phyloP scores from a whole-genome alignment of 1,140 invertebrate species.

The Heliconius congener region DNA sequence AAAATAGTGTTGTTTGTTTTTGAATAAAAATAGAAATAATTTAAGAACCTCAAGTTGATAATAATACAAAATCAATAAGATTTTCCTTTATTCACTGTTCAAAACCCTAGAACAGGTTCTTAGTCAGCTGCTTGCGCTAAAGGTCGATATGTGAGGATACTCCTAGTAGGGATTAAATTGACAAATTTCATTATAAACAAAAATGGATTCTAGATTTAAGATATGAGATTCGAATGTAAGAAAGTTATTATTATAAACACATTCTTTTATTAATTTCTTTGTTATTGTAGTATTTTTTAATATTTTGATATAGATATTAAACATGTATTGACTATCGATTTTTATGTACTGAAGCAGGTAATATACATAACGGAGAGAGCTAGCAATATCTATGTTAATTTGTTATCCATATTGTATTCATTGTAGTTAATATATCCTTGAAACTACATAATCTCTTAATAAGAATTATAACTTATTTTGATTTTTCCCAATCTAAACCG shows the following conservation, averaged over 20 bases:
- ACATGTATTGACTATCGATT: no score
- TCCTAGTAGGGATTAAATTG: neutral
- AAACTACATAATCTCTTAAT: no score
- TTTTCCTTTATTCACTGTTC: neutral
- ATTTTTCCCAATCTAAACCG: neutral
- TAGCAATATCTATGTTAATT: no score
- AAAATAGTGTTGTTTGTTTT: neutral
- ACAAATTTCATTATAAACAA: neutral
- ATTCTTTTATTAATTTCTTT: neutral
- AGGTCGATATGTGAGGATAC: constrained; percentile 1
- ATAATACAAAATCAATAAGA: neutral
- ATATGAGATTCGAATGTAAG: neutral
- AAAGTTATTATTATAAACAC: neutral
- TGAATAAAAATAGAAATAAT: neutral
- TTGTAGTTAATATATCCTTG: no score
- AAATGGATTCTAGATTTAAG: neutral
- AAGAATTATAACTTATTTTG: neutral
- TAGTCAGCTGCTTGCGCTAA: neutral
- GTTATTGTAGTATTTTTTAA: neutral
- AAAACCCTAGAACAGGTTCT: constrained; percentile 22
- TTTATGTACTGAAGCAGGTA: neutral
- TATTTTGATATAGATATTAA: no score
- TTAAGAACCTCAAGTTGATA: neutral
- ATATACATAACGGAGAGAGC: no score
- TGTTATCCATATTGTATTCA: no score